phyloP scores from a whole-genome alignment of 2,888 invertebrate genomes.

The Taenaris catops region DNA sequence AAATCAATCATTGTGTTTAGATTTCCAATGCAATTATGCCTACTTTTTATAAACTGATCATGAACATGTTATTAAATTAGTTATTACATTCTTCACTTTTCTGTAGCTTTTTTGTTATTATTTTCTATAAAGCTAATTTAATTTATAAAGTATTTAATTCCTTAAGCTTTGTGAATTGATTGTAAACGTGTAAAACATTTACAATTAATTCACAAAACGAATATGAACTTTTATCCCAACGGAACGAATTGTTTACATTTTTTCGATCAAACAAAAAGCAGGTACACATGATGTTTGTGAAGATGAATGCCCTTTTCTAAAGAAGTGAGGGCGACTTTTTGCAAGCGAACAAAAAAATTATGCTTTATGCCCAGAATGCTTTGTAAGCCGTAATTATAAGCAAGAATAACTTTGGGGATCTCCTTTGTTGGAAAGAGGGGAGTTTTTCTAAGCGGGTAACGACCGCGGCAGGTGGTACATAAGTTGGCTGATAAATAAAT shows the following conservation, averaged over 20 bases:
- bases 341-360: constrained; percentile 41
- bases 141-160: no score
- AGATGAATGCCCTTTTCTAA: constrained; percentile 50
- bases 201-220: no score
- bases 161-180: no score
- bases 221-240: constrained; percentile 31
- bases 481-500: constrained; percentile 61
- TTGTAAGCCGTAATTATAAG: constrained; percentile 70
- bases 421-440: constrained; percentile 65
- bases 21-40: no score
- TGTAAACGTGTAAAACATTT: no score
- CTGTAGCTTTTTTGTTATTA: no score
- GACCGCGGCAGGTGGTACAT: constrained; percentile 75
- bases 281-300: constrained; percentile 37
- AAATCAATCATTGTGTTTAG: no score
- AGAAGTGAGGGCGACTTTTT: constrained; percentile 60
- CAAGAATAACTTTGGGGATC: constrained; percentile 73
- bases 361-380: constrained; percentile 58
- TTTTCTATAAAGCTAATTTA: no score
- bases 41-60: no score
- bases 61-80: no score
- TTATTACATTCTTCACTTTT: no score
- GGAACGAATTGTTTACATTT: constrained; percentile 69
- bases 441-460: constrained; percentile 71
- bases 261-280: constrained; percentile 46